Conservation (phyloP, 2,888 invertebrate genomes). For the Eremobia ochroleuca region DNA sequence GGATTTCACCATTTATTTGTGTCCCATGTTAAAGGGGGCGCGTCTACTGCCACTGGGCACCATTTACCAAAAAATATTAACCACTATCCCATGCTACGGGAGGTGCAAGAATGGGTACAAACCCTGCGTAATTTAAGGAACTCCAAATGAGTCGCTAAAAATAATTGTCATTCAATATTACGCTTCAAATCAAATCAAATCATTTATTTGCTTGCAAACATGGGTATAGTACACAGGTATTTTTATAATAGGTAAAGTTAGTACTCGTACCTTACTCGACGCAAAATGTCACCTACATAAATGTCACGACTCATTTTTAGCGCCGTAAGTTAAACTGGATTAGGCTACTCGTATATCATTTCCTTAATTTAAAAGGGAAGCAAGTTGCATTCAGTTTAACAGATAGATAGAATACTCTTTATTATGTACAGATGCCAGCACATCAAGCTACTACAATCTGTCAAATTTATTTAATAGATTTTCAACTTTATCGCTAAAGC, state of each 20-base stretch:
- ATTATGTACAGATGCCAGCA: no score
- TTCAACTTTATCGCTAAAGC: no score
- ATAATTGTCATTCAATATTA: neutral
- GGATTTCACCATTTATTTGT: neutral
- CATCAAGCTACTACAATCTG: no score
- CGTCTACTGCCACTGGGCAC: neutral
- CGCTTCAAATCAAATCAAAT: no score
- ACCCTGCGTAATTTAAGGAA: neutral
- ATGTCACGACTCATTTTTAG: neutral
- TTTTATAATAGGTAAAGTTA: no score
- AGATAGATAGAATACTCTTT: no score
- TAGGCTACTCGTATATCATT: neutral
- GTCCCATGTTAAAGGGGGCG: neutral
- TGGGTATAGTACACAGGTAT: no score
- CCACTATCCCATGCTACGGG: neutral
- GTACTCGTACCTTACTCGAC: neutral
- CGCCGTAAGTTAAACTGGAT: conserved; percentile 13
- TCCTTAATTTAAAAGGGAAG: neutral
- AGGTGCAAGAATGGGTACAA: neutral
- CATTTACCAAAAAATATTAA: neutral
- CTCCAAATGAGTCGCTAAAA: neutral
- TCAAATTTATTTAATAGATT: no score
- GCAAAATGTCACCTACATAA: neutral
- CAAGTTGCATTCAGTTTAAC: no score
- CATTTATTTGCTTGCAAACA: no score